Base-by-base conservation (phyloP, 2,888 invertebrate genomes). In the Erpobdella octoculata region DNA sequence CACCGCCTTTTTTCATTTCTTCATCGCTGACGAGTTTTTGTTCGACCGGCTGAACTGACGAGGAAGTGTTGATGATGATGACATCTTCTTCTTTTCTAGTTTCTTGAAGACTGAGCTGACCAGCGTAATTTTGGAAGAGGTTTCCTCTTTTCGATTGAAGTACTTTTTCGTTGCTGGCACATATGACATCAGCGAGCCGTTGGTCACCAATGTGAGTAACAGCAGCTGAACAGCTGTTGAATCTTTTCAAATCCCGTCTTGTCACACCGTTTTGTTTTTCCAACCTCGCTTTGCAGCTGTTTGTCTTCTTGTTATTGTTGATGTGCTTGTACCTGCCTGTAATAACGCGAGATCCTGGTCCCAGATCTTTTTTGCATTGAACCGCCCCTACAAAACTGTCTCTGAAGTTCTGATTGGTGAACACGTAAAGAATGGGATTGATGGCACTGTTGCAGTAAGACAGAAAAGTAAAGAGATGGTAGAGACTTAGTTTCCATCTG, bases 361-460 rank as follows among this genome's bases (percentile, higher is more conserved):
- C 53, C 53, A 12, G 9, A 31, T 41, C 35, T 18, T 41, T 36
- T 9, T 28, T 66, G 71, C 76, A 76, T 15, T 58, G 48, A 73
- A 76, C 76, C 31, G 76, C 76, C 66, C 66, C 66, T 71, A 73
- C 73, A 72, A 76, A 76, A 38, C 73, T 73, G 28, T 74, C 75
- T n/a, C 75, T 61, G 66, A 76, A 76, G 66, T 70, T 71, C 25
- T 76, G 72, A 46, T 76, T 76, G 58, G 76, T 76, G 73, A 76
- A 76, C 48, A 75, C 76, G 72, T 76, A 76, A 28, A 76, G 74
- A 35, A 75, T 37, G 2, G 76, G 76, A 72, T 76, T 76, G 66
- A 76, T 58, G 74, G 71, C 71, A 53, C 74, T 72, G 69, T 76
- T 76, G 36, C 75, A 72, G 62, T 76, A 75, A 46, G 69, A 71